These are phyloP conservation scores for Athrips mouffetella DNA, from an alignment of 2,888 invertebrate genomes.

Conservation along the genomic window DNA sequence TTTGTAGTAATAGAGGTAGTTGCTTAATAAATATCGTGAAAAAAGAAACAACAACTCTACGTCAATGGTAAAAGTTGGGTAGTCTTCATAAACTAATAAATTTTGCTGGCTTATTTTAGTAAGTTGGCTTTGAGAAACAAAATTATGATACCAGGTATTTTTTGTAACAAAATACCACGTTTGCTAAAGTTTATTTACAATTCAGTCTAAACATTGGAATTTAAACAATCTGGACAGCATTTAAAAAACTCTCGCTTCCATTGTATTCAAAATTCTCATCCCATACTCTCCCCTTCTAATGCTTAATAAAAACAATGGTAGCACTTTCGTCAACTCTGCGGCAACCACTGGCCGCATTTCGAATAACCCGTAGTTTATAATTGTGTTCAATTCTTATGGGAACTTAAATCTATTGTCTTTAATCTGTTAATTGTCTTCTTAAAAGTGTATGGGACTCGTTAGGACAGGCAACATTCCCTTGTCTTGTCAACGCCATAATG, in stretches of 20 bases:
- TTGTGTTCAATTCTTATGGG: neutral
- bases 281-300: conserved; percentile 17
- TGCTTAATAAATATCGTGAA: too few species aligned
- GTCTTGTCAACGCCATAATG: neutral
- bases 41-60: too few species aligned
- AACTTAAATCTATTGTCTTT: neutral
- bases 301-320: conserved; percentile 7
- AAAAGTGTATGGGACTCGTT: neutral
- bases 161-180: too few species aligned
- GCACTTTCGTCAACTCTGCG: conserved; percentile 11
- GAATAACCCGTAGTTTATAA: neutral
- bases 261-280: conserved; percentile 19
- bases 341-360: conserved; percentile 16
- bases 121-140: too few species aligned
- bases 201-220: neutral
- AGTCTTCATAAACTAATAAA: neutral
- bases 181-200: neutral
- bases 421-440: neutral
- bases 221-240: neutral
- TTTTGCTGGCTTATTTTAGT: neutral
- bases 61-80: too few species aligned
- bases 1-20: too few species aligned
- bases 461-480: neutral
- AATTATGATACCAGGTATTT: too few species aligned
- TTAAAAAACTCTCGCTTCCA: conserved; percentile 14